These are phyloP conservation scores for Eutrigla gurnardus DNA, from an alignment of 2,797 vertebrate genomes.

Conservation along the genomic window DNA sequence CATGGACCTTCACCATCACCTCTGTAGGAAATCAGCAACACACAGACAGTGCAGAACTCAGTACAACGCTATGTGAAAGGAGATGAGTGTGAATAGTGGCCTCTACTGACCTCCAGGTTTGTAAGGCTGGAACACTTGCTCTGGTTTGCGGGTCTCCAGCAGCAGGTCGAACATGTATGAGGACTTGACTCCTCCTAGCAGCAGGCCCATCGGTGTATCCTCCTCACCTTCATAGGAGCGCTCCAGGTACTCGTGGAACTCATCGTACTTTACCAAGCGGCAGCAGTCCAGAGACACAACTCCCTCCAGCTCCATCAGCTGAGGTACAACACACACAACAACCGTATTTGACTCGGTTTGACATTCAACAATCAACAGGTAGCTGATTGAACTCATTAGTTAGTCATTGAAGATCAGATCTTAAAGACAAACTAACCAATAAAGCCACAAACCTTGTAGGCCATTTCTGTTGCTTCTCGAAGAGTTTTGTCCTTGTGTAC, in stretches of 20 bases:
- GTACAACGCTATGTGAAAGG: neutral
- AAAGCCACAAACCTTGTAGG: slow-evolving; percentile 89
- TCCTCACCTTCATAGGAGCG: slow-evolving; percentile 97
- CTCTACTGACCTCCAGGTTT: slow-evolving; percentile 93
- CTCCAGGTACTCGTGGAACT: slow-evolving; percentile 99
- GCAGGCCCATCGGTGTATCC: slow-evolving; percentile 95
- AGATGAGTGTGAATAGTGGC: neutral
- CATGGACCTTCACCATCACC: slow-evolving; percentile 99
- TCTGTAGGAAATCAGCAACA: slow-evolving; percentile 82
- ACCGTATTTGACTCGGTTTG: neutral
- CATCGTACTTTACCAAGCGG: slow-evolving; percentile 97
- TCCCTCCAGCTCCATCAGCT: slow-evolving; percentile 96
- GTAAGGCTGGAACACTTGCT: slow-evolving; percentile 96
- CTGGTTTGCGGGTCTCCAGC: slow-evolving; percentile 92
- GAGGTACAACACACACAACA: slow-evolving; percentile 27
- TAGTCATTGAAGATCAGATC: neutral
- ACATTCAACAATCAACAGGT: neutral
- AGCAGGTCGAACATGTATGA: slow-evolving; percentile 99
- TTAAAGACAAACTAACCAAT: neutral
- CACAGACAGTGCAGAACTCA: neutral
- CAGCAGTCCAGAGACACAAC: slow-evolving; percentile 92
- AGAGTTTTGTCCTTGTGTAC: slow-evolving; percentile 98
- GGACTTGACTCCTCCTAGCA: slow-evolving; percentile 97
- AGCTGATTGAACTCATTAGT: neutral
- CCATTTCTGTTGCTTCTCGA: slow-evolving; percentile 94